These are phyloP conservation scores for Ochropacha duplaris DNA, from an alignment of 2,888 invertebrate genomes.

Conservation along the genomic window DNA sequence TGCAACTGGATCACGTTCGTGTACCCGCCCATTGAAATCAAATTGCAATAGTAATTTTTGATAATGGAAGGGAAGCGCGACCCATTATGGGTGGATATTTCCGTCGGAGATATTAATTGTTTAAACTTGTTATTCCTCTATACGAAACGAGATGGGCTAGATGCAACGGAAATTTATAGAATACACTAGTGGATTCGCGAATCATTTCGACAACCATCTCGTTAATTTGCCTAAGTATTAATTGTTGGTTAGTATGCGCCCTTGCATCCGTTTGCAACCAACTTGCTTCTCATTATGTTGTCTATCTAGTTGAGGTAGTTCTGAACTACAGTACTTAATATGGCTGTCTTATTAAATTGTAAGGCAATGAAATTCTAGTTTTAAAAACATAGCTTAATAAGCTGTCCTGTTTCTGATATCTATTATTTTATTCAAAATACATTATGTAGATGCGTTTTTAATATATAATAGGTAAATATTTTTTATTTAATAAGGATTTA, in stretches of 20 bases:
- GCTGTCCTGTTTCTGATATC: neutral
- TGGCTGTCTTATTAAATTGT: neutral
- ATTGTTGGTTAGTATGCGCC: slow-evolving; percentile 64
- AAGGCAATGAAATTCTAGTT: neutral
- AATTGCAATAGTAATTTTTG: slow-evolving; percentile 77
- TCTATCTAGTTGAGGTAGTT: slow-evolving; percentile 30
- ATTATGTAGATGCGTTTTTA: neutral
- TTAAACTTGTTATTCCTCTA: slow-evolving; percentile 49
- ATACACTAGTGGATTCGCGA: slow-evolving; percentile 68
- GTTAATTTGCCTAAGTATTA: slow-evolving; percentile 62
- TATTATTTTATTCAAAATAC: neutral
- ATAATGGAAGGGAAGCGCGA: slow-evolving; percentile 69
- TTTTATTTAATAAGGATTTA: too few relatives aligned
- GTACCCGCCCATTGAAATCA: slow-evolving; percentile 62
- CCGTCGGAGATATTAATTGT: slow-evolving; percentile 68
- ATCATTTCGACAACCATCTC: slow-evolving; percentile 54
- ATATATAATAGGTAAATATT: too few relatives aligned
- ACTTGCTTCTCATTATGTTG: slow-evolving; percentile 65
- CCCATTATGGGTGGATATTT: slow-evolving; percentile 73
- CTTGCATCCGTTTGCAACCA: slow-evolving; percentile 63
- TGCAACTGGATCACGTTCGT: slow-evolving; percentile 64
- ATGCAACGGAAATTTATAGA: slow-evolving; percentile 48
- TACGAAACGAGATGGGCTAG: slow-evolving; percentile 59
- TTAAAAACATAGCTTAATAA: neutral
- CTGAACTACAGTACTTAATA: neutral